These are phyloP conservation scores for Pelusios castaneus DNA, from an alignment of 2,113 vertebrate genomes.

Conservation along the genomic window DNA sequence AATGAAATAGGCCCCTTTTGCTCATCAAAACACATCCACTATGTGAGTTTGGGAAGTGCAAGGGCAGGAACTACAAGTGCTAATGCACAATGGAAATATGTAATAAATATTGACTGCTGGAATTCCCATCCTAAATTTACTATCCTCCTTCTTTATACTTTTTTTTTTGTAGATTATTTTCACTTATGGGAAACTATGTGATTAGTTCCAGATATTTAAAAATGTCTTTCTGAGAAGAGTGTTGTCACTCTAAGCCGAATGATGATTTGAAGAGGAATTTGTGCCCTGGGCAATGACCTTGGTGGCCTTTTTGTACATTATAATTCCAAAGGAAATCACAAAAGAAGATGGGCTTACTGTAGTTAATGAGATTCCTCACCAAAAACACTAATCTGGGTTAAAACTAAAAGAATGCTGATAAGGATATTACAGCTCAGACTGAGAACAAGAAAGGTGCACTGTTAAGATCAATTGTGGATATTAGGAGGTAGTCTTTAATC, in stretches of 20 bases:
- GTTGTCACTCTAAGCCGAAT: constrained; percentile 72
- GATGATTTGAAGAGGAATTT: constrained; percentile 79
- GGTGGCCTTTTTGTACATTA: constrained; percentile 77
- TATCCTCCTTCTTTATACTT: constrained; percentile 12
- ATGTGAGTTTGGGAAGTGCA: background rate
- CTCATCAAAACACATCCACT: background rate
- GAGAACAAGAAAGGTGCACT: constrained; percentile 80
- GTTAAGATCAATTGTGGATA: constrained; percentile 82
- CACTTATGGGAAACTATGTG: constrained; percentile 13
- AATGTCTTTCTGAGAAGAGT: constrained; percentile 48
- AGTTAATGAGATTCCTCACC: constrained; percentile 83
- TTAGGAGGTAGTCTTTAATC: constrained; percentile 83
- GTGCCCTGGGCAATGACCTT: constrained; percentile 83
- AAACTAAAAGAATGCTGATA: constrained; percentile 89
- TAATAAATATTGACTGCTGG: background rate
- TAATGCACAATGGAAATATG: background rate
- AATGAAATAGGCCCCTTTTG: background rate
- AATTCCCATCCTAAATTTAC: background rate
- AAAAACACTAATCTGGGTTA: constrained; percentile 86
- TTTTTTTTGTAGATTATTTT: background rate
- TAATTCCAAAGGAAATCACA: constrained; percentile 85
- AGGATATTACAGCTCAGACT: constrained; percentile 83
- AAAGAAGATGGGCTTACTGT: constrained; percentile 78
- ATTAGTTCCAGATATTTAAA: constrained; percentile 41
- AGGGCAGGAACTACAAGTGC: background rate